A percentile compares a stretch with the other conserved stretches of the same genome.
Evolutionary conservation across 2,113 vertebrate species (phyloP).

Genomic region (Brachyhypopomus gauderio): DNA sequence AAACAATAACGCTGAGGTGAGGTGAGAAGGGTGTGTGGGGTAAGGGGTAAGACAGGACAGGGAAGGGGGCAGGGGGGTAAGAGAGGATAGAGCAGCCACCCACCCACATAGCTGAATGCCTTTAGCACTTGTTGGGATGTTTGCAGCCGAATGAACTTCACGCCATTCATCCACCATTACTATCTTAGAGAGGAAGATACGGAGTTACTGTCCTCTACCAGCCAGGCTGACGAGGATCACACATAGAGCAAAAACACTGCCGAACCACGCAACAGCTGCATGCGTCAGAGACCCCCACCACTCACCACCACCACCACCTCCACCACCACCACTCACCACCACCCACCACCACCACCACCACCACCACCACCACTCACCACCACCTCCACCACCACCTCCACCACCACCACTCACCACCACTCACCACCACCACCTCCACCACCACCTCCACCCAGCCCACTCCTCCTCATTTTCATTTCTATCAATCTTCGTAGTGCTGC

Average conservation of each 20-base stretch:
- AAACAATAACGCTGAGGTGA: conserved; percentile 17
- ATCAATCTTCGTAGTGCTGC: background rate
- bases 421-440: background rate
- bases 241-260: conserved; percentile 60
- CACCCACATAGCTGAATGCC: conserved; percentile 58
- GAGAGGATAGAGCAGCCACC: background rate
- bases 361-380: background rate
- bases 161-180: conserved; percentile 78
- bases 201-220: conserved; percentile 54
- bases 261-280: conserved; percentile 19
- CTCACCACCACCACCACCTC: background rate
- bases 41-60: conserved; percentile 24
- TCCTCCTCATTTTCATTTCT: conserved; percentile 27
- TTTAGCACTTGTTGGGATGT: conserved; percentile 82
- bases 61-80: conserved; percentile 8
- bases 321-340: background rate
- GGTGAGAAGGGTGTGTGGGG: conserved; percentile 19
- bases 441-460: background rate
- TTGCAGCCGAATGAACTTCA: conserved; percentile 64
- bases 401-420: no score
- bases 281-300: conserved; percentile 20
- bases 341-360: background rate
- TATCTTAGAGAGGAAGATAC: conserved; percentile 64
- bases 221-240: conserved; percentile 75
- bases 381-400: no score